phyloP scores from a whole-genome alignment of 2,113 vertebrate species.

The Chaetodon trifascialis region DNA sequence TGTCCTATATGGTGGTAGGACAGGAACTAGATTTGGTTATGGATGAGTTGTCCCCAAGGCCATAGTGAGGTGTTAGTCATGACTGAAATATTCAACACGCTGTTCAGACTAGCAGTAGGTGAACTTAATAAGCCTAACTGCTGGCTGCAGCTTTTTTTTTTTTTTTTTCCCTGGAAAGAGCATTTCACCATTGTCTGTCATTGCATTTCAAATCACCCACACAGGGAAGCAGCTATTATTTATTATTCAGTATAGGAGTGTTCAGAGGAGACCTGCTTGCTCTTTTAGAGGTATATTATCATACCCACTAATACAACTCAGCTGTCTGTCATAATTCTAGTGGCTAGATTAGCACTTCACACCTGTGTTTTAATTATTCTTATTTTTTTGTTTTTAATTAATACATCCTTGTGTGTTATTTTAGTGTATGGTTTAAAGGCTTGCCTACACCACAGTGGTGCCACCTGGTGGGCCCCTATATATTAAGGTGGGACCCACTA shows the following conservation, averaged over 20 bases:
- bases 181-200: accelerated
- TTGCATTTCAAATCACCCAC: not conserved
- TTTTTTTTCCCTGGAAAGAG: not conserved
- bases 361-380: too few relatives aligned
- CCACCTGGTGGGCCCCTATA: not conserved
- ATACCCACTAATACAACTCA: too few relatives aligned
- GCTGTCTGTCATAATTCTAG: too few relatives aligned
- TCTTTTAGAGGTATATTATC: not conserved
- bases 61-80: not conserved
- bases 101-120: conserved; percentile 32
- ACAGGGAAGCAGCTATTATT: not conserved
- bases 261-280: not conserved
- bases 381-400: too few relatives aligned
- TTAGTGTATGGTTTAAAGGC: not conserved
- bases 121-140: conserved; percentile 29
- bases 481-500: not conserved
- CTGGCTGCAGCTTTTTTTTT: not conserved
- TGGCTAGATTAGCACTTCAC: too few relatives aligned
- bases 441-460: not conserved
- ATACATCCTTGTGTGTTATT: too few relatives aligned
- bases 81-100: not conserved
- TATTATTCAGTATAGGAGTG: too few relatives aligned
- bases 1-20: too few relatives aligned
- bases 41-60: not conserved
- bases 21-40: not conserved